phyloP scores from a whole-genome alignment of 2,797 vertebrate species.

The Psittacula derbiana region DNA sequence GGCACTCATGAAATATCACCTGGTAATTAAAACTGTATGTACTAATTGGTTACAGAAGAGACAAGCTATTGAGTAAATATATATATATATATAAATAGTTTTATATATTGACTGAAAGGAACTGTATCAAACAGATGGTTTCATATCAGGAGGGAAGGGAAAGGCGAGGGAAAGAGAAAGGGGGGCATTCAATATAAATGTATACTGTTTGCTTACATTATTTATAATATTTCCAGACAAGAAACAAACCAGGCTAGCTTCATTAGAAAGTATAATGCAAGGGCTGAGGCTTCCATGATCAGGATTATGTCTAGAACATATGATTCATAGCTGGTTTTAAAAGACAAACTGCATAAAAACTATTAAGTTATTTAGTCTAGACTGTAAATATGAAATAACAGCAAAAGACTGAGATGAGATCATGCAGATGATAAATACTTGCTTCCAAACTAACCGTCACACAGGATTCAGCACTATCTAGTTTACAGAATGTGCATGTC shows the following conservation, averaged over 20 bases:
- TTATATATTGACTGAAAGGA: background rate
- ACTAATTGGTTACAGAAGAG: background rate
- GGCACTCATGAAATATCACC: background rate
- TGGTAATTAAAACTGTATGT: background rate
- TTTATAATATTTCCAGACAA: constrained; percentile 27
- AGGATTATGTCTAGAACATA: constrained; percentile 37
- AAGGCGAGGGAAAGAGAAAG: background rate
- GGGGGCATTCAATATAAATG: background rate
- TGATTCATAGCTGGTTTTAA: constrained; percentile 54
- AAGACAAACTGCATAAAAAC: constrained; percentile 50
- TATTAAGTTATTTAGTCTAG: constrained; percentile 50
- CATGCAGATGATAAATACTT: constrained; percentile 25
- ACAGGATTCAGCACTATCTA: background rate
- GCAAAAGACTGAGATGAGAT: constrained; percentile 21
- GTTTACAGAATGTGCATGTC: background rate
- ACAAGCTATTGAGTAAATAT: background rate
- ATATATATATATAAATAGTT: background rate
- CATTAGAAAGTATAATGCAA: constrained; percentile 59
- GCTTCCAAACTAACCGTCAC: background rate
- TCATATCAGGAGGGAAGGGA: background rate
- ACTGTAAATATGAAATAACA: constrained; percentile 47
- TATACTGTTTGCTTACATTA: background rate
- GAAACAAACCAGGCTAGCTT: constrained; percentile 5
- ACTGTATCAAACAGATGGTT: background rate
- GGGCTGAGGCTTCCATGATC: background rate